These are phyloP conservation scores for Catotricha subobsoleta DNA, from an alignment of 2,888 invertebrate genomes.

Conservation along the genomic window DNA sequence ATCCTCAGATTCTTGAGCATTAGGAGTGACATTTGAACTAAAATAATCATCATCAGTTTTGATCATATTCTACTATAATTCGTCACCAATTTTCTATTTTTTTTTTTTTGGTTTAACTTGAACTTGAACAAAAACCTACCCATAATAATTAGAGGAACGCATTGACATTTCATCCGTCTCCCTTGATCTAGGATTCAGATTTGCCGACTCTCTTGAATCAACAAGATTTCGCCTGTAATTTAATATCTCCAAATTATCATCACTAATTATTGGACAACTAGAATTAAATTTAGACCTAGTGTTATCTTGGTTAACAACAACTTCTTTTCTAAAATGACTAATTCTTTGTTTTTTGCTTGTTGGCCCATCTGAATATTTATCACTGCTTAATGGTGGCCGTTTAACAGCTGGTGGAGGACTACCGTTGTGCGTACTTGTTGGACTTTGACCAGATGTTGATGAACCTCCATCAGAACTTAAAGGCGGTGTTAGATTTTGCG, in stretches of 20 bases:
- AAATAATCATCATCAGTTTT: too few relatives aligned
- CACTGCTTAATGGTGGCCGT: conserved; percentile 35
- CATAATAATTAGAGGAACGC: conserved; percentile 9
- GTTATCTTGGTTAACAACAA: conserved; percentile 17
- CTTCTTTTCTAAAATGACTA: conserved; percentile 57
- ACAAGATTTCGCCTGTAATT: conserved; percentile 20
- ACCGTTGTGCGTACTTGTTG: conserved; percentile 52
- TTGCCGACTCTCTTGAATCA: conserved; percentile 30
- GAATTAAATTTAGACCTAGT: conserved; percentile 6
- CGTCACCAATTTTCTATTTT: not conserved
- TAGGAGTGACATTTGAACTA: conserved; percentile 13
- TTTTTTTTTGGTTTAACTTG: not conserved
- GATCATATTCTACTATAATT: not conserved
- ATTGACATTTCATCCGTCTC: conserved; percentile 14
- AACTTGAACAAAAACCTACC: conserved; percentile 1
- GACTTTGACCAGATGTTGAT: conserved; percentile 62
- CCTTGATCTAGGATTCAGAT: conserved; percentile 32
- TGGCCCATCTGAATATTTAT: conserved; percentile 33
- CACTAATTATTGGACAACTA: conserved; percentile 10
- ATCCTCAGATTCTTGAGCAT: conserved; percentile 17
- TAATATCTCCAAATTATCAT: conserved; percentile 5
- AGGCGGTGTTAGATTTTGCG: conserved; percentile 78
- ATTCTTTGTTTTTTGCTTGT: conserved; percentile 67
- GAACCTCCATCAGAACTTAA: conserved; percentile 65
- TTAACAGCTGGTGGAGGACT: conserved; percentile 50